phyloP scores from a whole-genome alignment of 2,888 invertebrate genomes.

The Balanococcus diminutus region DNA sequence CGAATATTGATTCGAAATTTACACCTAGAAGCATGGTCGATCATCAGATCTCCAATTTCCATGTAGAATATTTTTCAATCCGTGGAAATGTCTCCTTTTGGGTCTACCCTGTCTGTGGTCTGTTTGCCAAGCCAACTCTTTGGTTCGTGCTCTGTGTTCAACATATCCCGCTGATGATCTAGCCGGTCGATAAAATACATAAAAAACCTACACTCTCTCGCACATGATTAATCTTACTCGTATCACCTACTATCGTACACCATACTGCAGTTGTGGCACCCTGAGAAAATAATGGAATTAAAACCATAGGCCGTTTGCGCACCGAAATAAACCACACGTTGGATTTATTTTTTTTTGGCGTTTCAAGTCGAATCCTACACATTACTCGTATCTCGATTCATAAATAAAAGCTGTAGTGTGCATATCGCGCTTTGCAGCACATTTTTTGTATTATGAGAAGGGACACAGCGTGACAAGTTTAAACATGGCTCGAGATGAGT shows the following conservation, averaged over 20 bases:
- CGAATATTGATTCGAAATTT: background rate
- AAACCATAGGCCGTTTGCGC: background rate
- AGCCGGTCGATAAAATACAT: background rate
- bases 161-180: slow-evolving; percentile 29
- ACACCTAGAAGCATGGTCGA: background rate
- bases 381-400: background rate
- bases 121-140: background rate
- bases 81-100: background rate
- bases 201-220: slow-evolving; percentile 12
- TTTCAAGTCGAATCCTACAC: background rate
- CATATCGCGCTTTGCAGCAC: too few relatives aligned
- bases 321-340: background rate
- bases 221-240: slow-evolving; percentile 39
- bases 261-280: background rate
- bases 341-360: background rate
- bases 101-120: background rate
- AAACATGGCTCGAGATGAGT: too few relatives aligned
- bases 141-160: background rate
- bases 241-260: background rate
- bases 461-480: too few relatives aligned
- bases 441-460: too few relatives aligned
- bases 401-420: background rate
- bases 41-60: background rate
- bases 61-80: background rate
- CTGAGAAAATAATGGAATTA: background rate